These are phyloP conservation scores for Gibbula magus DNA, from an alignment of 2,888 invertebrate species.

Conservation along the genomic window DNA sequence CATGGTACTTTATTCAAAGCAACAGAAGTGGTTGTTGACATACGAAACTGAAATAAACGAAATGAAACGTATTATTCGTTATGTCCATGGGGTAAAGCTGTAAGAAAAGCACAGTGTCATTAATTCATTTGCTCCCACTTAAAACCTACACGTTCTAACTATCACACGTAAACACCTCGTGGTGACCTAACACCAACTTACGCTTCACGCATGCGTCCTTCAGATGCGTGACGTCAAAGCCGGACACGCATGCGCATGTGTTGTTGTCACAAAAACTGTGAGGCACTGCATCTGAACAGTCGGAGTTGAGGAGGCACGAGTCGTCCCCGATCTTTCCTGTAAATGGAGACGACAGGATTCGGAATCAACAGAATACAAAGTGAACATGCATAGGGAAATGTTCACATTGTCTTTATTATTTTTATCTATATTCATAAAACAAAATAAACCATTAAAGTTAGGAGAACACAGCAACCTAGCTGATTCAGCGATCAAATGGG, in stretches of 20 bases:
- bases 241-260: conserved; percentile 22
- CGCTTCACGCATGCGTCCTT: conserved; percentile 14
- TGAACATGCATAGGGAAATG: too few species aligned
- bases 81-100: neutral
- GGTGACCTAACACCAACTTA: conserved; percentile 15
- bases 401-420: too few species aligned
- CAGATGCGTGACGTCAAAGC: conserved; percentile 8
- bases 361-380: too few species aligned
- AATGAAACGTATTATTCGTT: too few species aligned
- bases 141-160: neutral
- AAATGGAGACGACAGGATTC: neutral
- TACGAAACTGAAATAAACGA: too few species aligned
- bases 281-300: conserved; percentile 15
- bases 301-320: neutral
- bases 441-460: too few species aligned
- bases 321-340: conserved; percentile 22
- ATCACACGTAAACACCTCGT: neutral
- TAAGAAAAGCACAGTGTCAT: neutral
- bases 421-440: too few species aligned
- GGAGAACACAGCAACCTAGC: too few species aligned
- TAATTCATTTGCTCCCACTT: neutral
- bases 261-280: conserved; percentile 19
- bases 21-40: too few species aligned
- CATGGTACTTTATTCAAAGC: too few species aligned
- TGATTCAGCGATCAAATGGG: too few species aligned